These are phyloP conservation scores for Montipora capricornis DNA, from an alignment of 64 coral and sea anemone species.

Conservation along the genomic window DNA sequence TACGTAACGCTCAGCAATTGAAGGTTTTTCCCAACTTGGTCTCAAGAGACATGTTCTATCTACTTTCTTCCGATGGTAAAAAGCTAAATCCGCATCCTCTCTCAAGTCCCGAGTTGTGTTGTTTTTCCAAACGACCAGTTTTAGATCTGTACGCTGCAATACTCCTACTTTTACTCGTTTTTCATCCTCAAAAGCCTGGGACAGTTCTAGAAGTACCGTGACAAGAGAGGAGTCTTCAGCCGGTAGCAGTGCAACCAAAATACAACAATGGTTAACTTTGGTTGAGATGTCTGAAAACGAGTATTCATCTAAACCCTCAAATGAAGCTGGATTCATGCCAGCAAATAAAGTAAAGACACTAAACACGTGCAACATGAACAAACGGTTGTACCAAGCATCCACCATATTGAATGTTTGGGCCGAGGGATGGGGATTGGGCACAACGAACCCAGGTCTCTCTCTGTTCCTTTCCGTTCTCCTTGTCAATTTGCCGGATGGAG, in stretches of 20 bases:
- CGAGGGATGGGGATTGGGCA: not conserved
- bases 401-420: not conserved
- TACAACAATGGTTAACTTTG: not conserved
- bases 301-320: conserved; percentile 41
- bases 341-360: not conserved
- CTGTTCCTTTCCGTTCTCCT: no score
- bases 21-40: conserved; percentile 31
- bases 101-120: not conserved
- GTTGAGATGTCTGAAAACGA: conserved; percentile 22
- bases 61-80: conserved; percentile 35
- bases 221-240: not conserved
- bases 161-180: conserved; percentile 34
- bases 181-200: conserved; percentile 47
- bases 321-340: not conserved
- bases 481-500: no score
- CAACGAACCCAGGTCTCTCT: no score
- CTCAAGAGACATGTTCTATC: conserved; percentile 57
- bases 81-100: not conserved
- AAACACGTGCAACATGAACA: not conserved
- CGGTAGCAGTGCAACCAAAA: conserved; percentile 24
- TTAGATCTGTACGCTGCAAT: not conserved
- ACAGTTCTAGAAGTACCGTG: conserved; percentile 27
- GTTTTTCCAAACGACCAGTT: not conserved
- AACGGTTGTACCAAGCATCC: not conserved
- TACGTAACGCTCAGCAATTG: conserved; percentile 19